phyloP scores from a whole-genome alignment of 2,797 vertebrate genomes.

The Yasuhikotakia modesta region DNA sequence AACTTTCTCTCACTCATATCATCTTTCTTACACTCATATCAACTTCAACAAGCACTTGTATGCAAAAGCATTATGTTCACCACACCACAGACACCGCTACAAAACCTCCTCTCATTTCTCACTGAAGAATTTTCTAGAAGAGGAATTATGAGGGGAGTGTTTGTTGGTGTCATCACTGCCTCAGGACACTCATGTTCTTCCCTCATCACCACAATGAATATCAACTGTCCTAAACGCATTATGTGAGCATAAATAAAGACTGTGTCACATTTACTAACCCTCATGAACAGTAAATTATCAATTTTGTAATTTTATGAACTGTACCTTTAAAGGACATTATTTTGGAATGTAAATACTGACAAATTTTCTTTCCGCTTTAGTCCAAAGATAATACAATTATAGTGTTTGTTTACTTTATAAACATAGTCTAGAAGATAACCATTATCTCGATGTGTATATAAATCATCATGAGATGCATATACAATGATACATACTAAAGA shows the following conservation, averaged over 20 bases:
- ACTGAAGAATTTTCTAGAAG: background rate
- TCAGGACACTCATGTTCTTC: conserved; percentile 1
- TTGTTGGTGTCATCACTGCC: conserved; percentile 38
- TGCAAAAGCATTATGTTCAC: background rate
- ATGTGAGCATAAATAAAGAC: background rate
- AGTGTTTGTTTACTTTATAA: background rate
- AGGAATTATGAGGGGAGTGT: background rate
- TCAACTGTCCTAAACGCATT: conserved; percentile 29
- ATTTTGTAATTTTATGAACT: background rate
- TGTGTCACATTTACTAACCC: background rate
- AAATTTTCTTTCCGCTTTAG: background rate
- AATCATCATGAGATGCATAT: no score
- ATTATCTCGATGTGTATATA: background rate
- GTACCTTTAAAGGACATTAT: background rate
- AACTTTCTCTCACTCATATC: no score
- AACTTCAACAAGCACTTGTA: background rate
- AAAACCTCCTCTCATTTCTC: conserved; percentile 20
- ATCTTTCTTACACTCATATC: background rate
- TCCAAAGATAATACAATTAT: background rate
- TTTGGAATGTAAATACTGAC: background rate
- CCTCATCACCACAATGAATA: conserved; percentile 36
- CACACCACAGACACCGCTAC: conserved; percentile 3
- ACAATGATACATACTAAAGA: background rate
- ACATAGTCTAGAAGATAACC: background rate
- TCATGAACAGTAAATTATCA: background rate